Evolutionary conservation across 2,888 invertebrate genomes (phyloP).

Genomic region (Watsonalla binaria): DNA sequence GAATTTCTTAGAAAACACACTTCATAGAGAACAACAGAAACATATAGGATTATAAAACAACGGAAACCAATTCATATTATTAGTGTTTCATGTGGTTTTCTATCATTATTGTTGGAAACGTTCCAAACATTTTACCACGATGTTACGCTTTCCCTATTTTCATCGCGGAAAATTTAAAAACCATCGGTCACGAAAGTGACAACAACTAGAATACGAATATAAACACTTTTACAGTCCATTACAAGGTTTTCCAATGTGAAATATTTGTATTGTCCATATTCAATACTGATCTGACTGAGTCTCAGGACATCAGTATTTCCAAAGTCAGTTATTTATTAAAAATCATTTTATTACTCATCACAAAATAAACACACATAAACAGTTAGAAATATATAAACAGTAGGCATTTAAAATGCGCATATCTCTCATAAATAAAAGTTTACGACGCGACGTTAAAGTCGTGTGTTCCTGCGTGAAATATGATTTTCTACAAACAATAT

Average conservation of each 20-base stretch:
- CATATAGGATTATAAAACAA: conserved; percentile 26
- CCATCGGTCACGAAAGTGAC: conserved; percentile 76
- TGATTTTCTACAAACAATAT: conserved; percentile 25
- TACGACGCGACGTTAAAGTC: conserved; percentile 35
- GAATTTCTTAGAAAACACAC: not conserved
- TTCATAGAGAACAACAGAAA: not conserved
- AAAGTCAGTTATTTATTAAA: no score
- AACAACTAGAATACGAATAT: conserved; percentile 72
- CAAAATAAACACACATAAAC: conserved; percentile 3
- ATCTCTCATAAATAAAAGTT: conserved; percentile 30
- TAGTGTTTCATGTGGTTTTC: conserved; percentile 59
- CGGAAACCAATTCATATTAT: conserved; percentile 47
- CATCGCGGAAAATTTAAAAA: conserved; percentile 76
- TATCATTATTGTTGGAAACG: conserved; percentile 68
- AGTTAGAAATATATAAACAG: conserved; percentile 5
- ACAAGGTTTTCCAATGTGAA: conserved; percentile 45
- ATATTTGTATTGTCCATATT: conserved; percentile 8
- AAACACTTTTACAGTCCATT: conserved; percentile 74
- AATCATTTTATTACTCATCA: not conserved
- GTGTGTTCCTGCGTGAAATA: conserved; percentile 20
- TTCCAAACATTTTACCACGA: conserved; percentile 71
- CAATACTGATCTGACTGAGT: not conserved
- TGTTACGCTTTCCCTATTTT: conserved; percentile 76
- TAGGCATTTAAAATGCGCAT: conserved; percentile 19
- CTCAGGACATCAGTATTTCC: no score